These are phyloP conservation scores for Melanotaenia duboulayi DNA, from an alignment of 2,113 vertebrate species.

Conservation along the genomic window DNA sequence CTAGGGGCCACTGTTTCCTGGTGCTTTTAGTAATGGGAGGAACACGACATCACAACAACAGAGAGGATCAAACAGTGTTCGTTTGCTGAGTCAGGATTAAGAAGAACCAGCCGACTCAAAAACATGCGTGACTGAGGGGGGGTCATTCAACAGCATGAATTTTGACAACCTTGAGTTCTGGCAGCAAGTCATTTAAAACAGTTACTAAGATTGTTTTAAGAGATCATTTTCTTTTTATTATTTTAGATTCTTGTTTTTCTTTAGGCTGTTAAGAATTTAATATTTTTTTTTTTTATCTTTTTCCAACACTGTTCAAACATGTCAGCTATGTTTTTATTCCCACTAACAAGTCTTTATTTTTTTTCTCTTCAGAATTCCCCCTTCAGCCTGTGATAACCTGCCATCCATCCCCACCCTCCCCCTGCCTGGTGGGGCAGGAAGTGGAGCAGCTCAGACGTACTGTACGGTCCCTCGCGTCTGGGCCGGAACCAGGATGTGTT, in stretches of 20 bases:
- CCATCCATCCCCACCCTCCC: conserved; percentile 35
- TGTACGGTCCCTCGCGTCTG: conserved; percentile 81
- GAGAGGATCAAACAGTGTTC: conserved; percentile 65
- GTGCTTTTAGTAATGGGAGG: conserved; percentile 76
- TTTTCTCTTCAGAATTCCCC: conserved; percentile 69
- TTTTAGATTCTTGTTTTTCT: not conserved
- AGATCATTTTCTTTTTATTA: not conserved
- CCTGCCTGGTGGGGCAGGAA: conserved; percentile 74
- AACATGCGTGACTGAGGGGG: conserved; percentile 52
- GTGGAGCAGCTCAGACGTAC: conserved; percentile 73
- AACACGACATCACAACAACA: conserved; percentile 72
- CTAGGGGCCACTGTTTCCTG: conserved; percentile 75
- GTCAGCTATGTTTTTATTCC: conserved; percentile 24
- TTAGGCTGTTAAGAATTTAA: not conserved
- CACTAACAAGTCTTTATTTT: conserved; percentile 33
- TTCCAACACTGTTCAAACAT: not conserved
- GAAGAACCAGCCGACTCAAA: conserved; percentile 58
- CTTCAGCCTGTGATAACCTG: conserved; percentile 69
- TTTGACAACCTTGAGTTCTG: not conserved
- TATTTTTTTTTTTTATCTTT: not conserved
- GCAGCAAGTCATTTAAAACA: not conserved
- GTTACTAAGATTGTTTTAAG: not conserved
- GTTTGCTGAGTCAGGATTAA: conserved; percentile 78
- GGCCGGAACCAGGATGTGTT: conserved; percentile 84
- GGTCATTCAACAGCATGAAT: not conserved